Conservation (phyloP, 2,113 vertebrate species). For the Oreotrochilus melanogaster region DNA sequence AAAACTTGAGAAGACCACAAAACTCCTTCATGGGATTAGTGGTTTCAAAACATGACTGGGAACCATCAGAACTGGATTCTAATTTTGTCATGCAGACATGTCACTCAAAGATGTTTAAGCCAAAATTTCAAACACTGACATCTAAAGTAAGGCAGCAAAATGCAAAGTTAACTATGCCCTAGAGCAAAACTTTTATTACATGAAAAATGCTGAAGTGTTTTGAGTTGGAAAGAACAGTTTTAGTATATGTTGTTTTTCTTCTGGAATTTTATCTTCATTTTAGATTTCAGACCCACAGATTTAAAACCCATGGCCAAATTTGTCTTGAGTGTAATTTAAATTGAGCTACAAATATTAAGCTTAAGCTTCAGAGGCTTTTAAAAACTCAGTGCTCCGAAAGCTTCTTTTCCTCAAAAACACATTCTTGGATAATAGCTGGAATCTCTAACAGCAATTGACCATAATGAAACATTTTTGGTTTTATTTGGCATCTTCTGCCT, state of each 20-base stretch:
- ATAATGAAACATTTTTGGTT: neutral
- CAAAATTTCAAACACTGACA: neutral
- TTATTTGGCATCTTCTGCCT: neutral
- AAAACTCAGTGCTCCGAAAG: neutral
- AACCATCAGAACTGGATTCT: constrained; percentile 30
- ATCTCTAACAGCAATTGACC: neutral
- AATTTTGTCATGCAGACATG: neutral
- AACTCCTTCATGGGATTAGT: neutral
- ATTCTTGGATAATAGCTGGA: neutral
- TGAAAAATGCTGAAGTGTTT: neutral
- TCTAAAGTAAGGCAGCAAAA: neutral
- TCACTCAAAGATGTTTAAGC: neutral
- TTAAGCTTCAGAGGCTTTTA: neutral
- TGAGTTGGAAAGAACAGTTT: neutral
- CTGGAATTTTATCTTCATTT: neutral
- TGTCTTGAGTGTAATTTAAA: neutral
- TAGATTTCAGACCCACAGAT: neutral
- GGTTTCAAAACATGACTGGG: constrained; percentile 15
- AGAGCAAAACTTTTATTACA: neutral
- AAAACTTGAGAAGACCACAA: constrained; percentile 36
- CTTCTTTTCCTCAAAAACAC: neutral
- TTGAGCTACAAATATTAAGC: neutral
- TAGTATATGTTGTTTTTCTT: neutral
- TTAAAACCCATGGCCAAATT: neutral
- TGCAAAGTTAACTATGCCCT: neutral